Percentiles rank a stretch among this genome's conserved stretches.
Conservation (phyloP, 2,797 vertebrate genomes). For the Pseudochirops corinnae region DNA sequence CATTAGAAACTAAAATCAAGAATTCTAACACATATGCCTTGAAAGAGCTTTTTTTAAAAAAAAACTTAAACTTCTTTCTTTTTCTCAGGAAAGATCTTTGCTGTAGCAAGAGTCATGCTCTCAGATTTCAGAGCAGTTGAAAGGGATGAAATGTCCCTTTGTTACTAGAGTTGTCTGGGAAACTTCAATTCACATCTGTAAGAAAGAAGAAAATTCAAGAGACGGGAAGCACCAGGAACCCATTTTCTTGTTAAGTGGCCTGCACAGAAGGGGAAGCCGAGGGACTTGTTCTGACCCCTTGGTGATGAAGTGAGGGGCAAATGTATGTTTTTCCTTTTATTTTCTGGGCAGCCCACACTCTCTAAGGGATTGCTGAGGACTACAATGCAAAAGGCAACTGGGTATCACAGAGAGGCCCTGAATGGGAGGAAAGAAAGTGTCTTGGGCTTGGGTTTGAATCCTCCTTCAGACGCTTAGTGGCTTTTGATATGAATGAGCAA, state of each 20-base stretch:
- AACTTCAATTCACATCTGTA: slow-evolving; percentile 42
- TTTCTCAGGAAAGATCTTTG: slow-evolving; percentile 49
- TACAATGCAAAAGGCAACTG: background rate
- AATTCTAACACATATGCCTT: slow-evolving; percentile 47
- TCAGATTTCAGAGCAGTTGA: slow-evolving; percentile 31
- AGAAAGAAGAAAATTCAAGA: slow-evolving; percentile 42
- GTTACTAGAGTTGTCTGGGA: slow-evolving; percentile 41
- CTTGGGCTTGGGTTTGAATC: background rate
- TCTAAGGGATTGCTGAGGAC: background rate
- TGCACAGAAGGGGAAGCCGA: slow-evolving; percentile 34
- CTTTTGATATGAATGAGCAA: background rate
- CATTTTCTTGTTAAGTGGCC: background rate
- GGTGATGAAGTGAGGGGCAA: background rate
- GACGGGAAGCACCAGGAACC: background rate
- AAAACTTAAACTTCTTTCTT: background rate
- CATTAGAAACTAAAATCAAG: slow-evolving; percentile 50
- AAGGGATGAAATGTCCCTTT: slow-evolving; percentile 28
- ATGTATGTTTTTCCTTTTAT: background rate
- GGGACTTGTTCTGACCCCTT: background rate
- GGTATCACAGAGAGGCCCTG: background rate
- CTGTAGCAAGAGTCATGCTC: slow-evolving; percentile 33
- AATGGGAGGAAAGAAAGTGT: background rate
- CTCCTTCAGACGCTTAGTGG: background rate
- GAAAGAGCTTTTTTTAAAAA: background rate
- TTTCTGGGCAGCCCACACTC: background rate